Percentiles rank a stretch among this genome's conserved stretches.
Conservation (phyloP, 1,140 invertebrate species). For the Drosophila bocqueti region DNA sequence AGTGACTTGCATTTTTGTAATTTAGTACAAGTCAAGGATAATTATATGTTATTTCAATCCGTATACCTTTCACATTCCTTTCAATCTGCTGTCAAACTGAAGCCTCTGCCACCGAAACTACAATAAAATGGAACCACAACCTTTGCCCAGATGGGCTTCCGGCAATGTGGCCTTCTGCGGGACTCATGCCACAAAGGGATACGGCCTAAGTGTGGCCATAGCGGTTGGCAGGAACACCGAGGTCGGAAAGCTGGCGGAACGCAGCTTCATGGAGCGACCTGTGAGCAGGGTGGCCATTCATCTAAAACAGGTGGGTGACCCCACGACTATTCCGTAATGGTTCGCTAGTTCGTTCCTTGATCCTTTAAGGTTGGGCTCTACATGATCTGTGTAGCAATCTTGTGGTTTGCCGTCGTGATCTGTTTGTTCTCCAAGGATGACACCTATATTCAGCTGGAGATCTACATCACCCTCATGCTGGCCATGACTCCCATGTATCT, state of each 20-base stretch:
- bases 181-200: conserved; percentile 52
- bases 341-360: no score
- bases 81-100: background rate
- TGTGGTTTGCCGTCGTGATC: background rate
- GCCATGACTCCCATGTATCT: conserved; percentile 33
- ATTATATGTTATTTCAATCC: background rate
- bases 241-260: conserved; percentile 33
- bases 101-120: background rate
- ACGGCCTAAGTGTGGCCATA: conserved; percentile 53
- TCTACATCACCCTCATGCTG: conserved; percentile 27
- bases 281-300: conserved; percentile 5
- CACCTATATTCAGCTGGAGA: background rate
- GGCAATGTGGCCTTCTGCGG: conserved; percentile 59
- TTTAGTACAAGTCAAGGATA: background rate
- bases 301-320: conserved; percentile 32
- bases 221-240: conserved; percentile 55
- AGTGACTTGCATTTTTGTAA: background rate
- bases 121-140: background rate
- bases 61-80: background rate
- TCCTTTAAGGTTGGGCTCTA: conserved; percentile 28
- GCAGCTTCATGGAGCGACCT: conserved; percentile 29
- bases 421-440: no score
- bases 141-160: conserved; percentile 32
- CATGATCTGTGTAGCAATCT: background rate
- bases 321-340: no score